Conservation (phyloP, 1,140 invertebrate species). For the Plutomurus gul region DNA sequence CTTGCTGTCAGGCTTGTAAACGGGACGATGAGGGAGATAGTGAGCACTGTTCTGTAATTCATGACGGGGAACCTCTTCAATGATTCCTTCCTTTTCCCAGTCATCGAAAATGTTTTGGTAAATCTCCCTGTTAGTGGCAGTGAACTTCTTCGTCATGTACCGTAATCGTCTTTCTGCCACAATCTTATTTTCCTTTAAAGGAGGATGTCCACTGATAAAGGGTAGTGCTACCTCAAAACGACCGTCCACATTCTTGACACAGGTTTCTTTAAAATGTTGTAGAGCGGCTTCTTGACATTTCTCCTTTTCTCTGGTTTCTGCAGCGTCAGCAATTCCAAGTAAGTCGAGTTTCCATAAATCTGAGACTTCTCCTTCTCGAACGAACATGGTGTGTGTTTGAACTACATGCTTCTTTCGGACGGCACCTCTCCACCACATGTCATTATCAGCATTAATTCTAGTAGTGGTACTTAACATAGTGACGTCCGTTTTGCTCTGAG, state of each 20-base stretch:
- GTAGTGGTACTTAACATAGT: neutral
- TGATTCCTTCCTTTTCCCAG: constrained; percentile 49
- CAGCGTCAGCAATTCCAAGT: neutral
- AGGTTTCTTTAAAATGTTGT: neutral
- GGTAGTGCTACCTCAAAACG: neutral
- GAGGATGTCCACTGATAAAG: neutral
- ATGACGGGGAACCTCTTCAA: constrained; percentile 10
- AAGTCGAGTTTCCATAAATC: neutral
- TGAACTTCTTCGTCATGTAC: neutral
- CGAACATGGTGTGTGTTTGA: neutral
- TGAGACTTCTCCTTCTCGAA: constrained; percentile 58
- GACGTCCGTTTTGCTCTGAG: neutral
- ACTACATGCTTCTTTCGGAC: too few species aligned
- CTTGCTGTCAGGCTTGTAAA: constrained; percentile 46
- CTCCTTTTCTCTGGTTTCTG: neutral
- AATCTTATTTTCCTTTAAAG: neutral
- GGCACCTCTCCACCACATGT: too few species aligned
- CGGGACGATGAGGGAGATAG: constrained; percentile 51
- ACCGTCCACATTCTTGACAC: neutral
- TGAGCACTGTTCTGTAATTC: neutral
- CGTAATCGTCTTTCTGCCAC: neutral
- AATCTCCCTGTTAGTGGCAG: neutral
- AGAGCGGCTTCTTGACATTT: neutral
- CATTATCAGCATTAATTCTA: too few species aligned
- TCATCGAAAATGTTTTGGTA: constrained; percentile 34